Evolutionary conservation across 2,797 vertebrate species (phyloP), one percentile per base, ranked within the genome.

Genomic region (Apodemus agrarius): DNA sequence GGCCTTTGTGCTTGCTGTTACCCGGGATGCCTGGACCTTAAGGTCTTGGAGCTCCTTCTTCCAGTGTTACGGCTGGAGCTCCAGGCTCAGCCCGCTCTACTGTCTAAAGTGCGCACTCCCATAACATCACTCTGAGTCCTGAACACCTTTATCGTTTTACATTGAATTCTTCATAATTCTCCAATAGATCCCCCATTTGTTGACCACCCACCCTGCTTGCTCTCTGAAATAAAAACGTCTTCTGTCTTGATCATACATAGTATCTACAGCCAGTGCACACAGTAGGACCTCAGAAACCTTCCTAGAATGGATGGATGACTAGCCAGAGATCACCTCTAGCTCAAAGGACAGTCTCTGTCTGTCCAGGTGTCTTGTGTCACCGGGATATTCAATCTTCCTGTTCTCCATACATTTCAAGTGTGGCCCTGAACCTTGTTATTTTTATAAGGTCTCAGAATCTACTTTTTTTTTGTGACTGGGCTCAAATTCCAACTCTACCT

Each of bases 291-390:
- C 74, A 21, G 61, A 83, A 59, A 65, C 13, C 34, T 17, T 63
- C 2, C 75, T 17, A 3, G 29, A 81, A 31, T 26, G 16, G 54
- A 31, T 0, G 19, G n/a, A 8, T 16, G 22, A 1, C 6, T 24
- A 19, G 26, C 31, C 19, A 1, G 40, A 49, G 31, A 37, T 52
- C 22, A 13, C 21, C 29, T 37, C n/a, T 34, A 0, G 9, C 1
- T 2, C 3, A 0, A 4, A 1, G 19, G 0, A 0, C 5, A 3
- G 9, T 1, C 0, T 13, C 8, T 14, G 19, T 0, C 22, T 34
- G 5, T 3, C 0, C 2, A 61, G 8, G 4, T 29, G 22, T 87
- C 17, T 19, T 8, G 1, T 1, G 34, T 37, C 43, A 26, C 14
- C 11, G 11, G 24, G 14, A 57, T 10, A 17, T 4, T 4, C 26